Base-by-base conservation (phyloP, 2,797 vertebrate genomes). In the Eutrigla gurnardus region DNA sequence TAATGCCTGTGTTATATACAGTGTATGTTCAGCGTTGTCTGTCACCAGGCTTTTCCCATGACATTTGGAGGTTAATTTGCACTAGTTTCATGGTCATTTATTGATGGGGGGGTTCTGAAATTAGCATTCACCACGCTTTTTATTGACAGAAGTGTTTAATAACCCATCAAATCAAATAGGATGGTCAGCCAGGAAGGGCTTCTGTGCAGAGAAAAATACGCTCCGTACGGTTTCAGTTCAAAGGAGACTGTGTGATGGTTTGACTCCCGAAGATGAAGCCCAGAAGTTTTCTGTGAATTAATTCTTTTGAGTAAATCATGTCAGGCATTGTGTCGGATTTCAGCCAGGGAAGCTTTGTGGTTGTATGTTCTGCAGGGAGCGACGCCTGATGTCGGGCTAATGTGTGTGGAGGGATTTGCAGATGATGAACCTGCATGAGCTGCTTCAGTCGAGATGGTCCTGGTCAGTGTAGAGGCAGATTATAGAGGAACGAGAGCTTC, bases 41-140 rank as follows among this genome's bases (percentile, higher is more conserved):
- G 88, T 87, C 91, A 81, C 65, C 54, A 25, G 75, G 89, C 90
- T 89, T 92, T 92, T 93, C 94, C 94, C 93, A 88, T 95, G 94
- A 95, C 94, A 95, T 94, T 95, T 93, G 86, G 94, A 95, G 94
- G 94, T 95, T 96, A 95, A 95, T 95, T 93, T 95, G 93, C 89
- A 80, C 75, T 86, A 88, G 88, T 93, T 94, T 95, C 94, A 95
- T 92, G 93, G 94, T 93, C 92, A 93, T 90, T 94, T 95, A 95
- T 93, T 85, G 93, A 94, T 83, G 90, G 93, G 82, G 25, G 82
- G 88, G 81, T 83, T 87, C 81, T 75, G 89, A 93, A 94, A 94
- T 95, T 93, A 94, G 90, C 93, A 95, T 95, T 95, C 91, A 91
- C 92, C 93, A 94, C 92, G 91, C 91, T 92, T 90, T 92, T 93